These are phyloP conservation scores for Cyprinus carpio DNA, from an alignment of 2,113 vertebrate species.

Conservation along the genomic window DNA sequence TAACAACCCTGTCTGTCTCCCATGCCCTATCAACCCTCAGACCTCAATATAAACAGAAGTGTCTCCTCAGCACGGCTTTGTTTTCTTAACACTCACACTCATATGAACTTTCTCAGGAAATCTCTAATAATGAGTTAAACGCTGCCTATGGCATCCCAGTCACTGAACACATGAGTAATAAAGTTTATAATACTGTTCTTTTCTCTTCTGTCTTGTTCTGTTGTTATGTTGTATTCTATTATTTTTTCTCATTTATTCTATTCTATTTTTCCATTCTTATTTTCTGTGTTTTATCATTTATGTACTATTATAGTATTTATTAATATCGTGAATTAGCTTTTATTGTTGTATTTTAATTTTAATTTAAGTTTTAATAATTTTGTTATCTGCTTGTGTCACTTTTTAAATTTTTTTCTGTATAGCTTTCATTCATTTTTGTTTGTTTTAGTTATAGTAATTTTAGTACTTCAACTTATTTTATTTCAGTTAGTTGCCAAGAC, in stretches of 20 bases:
- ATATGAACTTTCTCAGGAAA: conserved; percentile 18
- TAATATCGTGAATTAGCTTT: background rate
- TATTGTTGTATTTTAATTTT: background rate
- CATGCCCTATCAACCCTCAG: background rate
- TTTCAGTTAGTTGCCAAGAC: background rate
- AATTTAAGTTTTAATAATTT: background rate
- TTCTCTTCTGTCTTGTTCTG: no score
- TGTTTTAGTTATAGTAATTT: background rate
- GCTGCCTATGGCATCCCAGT: background rate
- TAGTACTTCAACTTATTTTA: background rate
- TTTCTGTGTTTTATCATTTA: no score
- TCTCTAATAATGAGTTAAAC: conserved; percentile 25
- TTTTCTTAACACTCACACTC: conserved; percentile 25
- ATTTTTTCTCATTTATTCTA: no score
- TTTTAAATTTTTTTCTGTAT: background rate
- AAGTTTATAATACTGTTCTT: no score
- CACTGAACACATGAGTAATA: background rate
- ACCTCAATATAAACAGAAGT: conserved; percentile 20
- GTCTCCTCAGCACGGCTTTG: background rate
- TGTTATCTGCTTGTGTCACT: background rate
- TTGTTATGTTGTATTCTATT: no score
- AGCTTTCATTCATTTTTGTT: background rate
- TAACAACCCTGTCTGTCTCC: conserved; percentile 27
- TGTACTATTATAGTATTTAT: no score
- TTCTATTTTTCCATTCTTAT: no score